A percentile compares a stretch with the other conserved stretches of the same genome.
phyloP scores from a whole-genome alignment of 2,888 invertebrate genomes.

The Heteropelma amictum region DNA sequence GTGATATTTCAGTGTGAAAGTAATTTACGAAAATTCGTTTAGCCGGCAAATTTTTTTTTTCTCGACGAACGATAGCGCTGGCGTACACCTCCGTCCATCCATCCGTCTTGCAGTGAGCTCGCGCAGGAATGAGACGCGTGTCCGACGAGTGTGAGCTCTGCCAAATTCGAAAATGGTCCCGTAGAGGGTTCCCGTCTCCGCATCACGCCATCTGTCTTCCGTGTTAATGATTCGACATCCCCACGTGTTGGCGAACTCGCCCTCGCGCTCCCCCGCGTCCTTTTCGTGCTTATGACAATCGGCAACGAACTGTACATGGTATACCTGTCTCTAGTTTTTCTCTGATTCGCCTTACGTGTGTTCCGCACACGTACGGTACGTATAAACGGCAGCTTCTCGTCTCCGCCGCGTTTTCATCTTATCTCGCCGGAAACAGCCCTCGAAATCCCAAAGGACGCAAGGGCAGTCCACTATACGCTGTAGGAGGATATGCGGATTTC shows the following conservation, averaged over 20 bases:
- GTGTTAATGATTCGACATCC: conserved; percentile 68
- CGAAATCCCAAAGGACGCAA: conserved; percentile 48
- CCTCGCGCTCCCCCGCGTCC: neutral
- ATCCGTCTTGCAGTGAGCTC: conserved; percentile 28
- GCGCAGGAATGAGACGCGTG: conserved; percentile 25
- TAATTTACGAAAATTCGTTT: too few species aligned
- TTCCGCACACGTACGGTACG: conserved; percentile 12
- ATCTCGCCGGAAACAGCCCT: conserved; percentile 41
- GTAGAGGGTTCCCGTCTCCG: conserved; percentile 57
- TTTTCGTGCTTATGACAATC: conserved; percentile 27
- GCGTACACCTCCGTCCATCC: too few species aligned
- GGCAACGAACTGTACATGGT: conserved; percentile 3
- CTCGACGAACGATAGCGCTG: too few species aligned
- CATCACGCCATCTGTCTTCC: conserved; percentile 71
- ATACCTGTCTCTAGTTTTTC: neutral
- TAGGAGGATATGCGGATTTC: too few species aligned
- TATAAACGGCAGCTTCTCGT: conserved; percentile 18
- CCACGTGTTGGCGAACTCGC: conserved; percentile 61
- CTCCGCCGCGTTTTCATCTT: conserved; percentile 31
- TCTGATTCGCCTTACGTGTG: neutral
- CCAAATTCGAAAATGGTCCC: conserved; percentile 2
- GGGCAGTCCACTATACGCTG: too few species aligned
- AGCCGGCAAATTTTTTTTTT: too few species aligned
- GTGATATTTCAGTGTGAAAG: too few species aligned
- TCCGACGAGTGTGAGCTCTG: neutral